phyloP scores from a whole-genome alignment of 2,888 invertebrate genomes.

The Aleiodes testaceus region DNA sequence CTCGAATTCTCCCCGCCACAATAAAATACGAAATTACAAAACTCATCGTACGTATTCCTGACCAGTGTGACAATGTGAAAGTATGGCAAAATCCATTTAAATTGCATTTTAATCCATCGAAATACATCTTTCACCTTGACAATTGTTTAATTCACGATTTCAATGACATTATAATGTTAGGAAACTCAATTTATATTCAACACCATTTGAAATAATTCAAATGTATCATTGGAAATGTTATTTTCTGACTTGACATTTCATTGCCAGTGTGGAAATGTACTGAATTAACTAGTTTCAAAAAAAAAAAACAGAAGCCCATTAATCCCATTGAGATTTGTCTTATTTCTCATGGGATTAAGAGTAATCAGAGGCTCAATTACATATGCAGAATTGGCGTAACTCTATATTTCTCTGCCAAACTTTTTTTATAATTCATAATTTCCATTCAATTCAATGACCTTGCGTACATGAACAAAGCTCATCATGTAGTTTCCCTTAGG shows the following conservation, averaged over 20 bases:
- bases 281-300: too few species aligned
- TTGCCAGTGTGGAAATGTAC: too few species aligned
- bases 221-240: too few species aligned
- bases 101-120: constrained; percentile 23
- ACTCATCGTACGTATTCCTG: constrained; percentile 46
- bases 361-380: not conserved
- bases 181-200: not conserved
- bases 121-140: not conserved
- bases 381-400: not conserved
- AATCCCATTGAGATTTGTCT: not conserved
- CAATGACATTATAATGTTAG: not conserved
- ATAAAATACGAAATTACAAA: constrained; percentile 51
- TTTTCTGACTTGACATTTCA: too few species aligned
- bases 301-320: too few species aligned
- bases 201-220: too few species aligned
- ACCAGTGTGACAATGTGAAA: constrained; percentile 44
- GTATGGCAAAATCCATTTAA: constrained; percentile 13
- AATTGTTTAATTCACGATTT: constrained; percentile 1
- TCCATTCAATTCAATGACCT: constrained; percentile 1
- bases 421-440: not conserved
- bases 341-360: not conserved
- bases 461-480: constrained; percentile 23
- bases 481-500: constrained; percentile 27
- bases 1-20: constrained; percentile 50
- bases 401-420: not conserved